Base-by-base conservation (phyloP, 2,797 vertebrate genomes). In the Phoeniculus purpureus region DNA sequence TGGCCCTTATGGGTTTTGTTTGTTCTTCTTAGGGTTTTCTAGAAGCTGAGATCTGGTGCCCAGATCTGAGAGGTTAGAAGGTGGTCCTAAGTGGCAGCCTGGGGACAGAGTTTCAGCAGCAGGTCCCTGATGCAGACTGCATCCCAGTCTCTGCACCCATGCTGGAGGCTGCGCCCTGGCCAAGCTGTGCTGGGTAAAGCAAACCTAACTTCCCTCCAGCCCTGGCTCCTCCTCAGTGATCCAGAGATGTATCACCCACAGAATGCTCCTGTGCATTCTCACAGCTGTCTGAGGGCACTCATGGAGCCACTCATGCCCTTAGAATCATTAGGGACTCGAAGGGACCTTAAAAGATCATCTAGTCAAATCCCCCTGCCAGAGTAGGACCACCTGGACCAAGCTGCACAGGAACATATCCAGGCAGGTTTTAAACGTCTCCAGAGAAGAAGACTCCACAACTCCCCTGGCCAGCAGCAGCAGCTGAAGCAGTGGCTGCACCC, bases 1-100 rank as follows among this genome's bases (percentile, higher is more conserved):
- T 1, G 6, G 25, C 23, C n/a, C 37, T 61, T 1, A 0, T 2
- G 11, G 8, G 12, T 56, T 78, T 47, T 32, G 4, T 50, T 66
- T 43, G 27, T 37, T 66, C 15, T 76, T 82, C 43, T 80, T 17
- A 40, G 34, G 21, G 26, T 50, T 56, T 90, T 75, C 22, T 71
- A 12, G 27, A 31, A 20, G 26, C 62, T 88, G 77, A 56, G 31
- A 70, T 27, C 48, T 40, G 10, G 37, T 51, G 55, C 10, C 61
- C 47, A 81, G 47, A n/a, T n/a, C n/a, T n/a, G 25, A 78, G 40
- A 61, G 6, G 32, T 20, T 25, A 48, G 47, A 72, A 73, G 17
- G 31, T 6, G 2, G 3, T 51, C 58, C 27, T 73, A 48, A 62
- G 16, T 9, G 9, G 40, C 32, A 74, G n/a, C 18, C 65, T 37